Evolutionary conservation across 2,113 vertebrate species (phyloP), one percentile per base, ranked within the genome.

Genomic region (Heterochromis multidens): DNA sequence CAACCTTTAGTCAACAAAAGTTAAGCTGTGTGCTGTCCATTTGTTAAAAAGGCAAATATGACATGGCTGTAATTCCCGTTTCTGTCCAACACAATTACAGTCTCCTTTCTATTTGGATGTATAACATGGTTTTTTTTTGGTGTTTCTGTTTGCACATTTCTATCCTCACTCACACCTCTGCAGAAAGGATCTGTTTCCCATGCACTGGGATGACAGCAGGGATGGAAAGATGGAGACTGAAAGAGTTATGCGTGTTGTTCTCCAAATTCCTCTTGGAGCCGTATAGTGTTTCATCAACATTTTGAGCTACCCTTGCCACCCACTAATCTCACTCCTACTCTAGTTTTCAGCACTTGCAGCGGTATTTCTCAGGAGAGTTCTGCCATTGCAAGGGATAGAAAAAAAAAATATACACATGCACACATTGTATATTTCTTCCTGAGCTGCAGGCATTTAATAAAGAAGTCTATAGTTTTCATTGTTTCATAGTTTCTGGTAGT

Each of bases 301-400:
- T 87, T 67, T 67, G 83, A 90, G 88, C 78, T 76, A 16, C 86
- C 4, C 25, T 83, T 46, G n/a, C 82, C 90, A 70, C 90, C 93
- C 90, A 89, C 87, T 5, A 17, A 60, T 94, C 93, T 88, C 91
- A 93, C 92, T 84, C 72, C 77, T 80, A 37, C 92, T 92, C 91
- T 63, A 93, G 82, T 89, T 94, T 91, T 94, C 93, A 84, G 81
- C 79, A 61, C 67, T 3, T 40, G 78, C 43, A 31, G 87, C 6
- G 83, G 35, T 88, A 91, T 94, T 94, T 92, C 84, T 84, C 93
- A 86, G 79, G 78, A 83, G 57, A 89, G 67, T 72, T 81, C 13
- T 70, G 81, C 63, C 52, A 25, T 57, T 29, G 16, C 7, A 33
- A 12, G 7, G 13, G 57, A 60, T 52, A 33, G 78, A 35, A 83